Base-by-base conservation (phyloP, 2,797 vertebrate species). In the Catamblyrhynchus diadema region DNA sequence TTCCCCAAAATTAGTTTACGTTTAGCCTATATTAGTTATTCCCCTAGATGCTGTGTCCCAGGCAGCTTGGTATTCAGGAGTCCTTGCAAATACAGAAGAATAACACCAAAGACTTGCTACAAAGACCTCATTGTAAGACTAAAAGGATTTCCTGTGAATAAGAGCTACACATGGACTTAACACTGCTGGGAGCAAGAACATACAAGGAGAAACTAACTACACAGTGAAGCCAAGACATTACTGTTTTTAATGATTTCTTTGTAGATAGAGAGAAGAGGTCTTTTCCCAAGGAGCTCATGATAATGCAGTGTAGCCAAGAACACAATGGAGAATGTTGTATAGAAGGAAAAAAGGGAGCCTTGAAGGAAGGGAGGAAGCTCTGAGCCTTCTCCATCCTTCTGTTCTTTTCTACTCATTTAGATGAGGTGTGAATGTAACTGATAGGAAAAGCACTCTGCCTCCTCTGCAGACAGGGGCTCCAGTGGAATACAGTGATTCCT, bases 71-170 rank as follows among this genome's bases (percentile, higher is more conserved):
- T 72, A 94, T 96, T 96, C 93, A 95, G 27, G 79, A 94, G 59
- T 87, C 92, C 89, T 96, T 94, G 91, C 94, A 96, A 96, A 96
- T 93, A 91, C 81, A 88, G 84, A 91, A 93, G 87, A 97, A 94
- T 91, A 96, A 92, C 85, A 97, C 91, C 94, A 96, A 94, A 96
- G 95, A 86, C 48, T 82, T 80, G 88, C 88, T 91, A 95, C 93
- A 96, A 94, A 96, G 87, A 60, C 87, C 62, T 95, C 77, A 95
- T 95, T 95, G 93, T 94, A 94, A 90, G 80, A 91, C 95, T 95
- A 96, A 96, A 96, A 94, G 95, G 91, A 94, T 96, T 96, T 96
- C 91, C 92, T 92, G 91, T 94, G 94, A 96, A 96, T 96, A 78
- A 96, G 92, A 91, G 82, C 85, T 96, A 97, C 89, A 88, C 92